These are phyloP conservation scores for Tinea pellionella DNA, from an alignment of 2,888 invertebrate genomes.

Conservation along the genomic window DNA sequence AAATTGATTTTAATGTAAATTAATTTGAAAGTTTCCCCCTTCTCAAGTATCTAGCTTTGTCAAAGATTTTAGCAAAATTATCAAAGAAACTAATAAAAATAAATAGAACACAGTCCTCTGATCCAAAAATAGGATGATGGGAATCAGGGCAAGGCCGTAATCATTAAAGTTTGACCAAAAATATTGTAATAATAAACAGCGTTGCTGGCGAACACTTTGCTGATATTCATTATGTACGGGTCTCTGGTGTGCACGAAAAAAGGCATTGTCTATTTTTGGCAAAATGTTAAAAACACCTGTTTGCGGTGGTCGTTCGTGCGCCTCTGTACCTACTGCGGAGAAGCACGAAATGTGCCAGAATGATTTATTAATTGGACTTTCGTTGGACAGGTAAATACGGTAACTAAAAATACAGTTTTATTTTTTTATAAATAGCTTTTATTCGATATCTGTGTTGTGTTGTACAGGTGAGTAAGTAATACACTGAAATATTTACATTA, in stretches of 20 bases:
- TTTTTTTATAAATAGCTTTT: neutral
- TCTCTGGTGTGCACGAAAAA: neutral
- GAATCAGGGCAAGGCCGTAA: no score
- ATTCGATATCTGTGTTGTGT: neutral
- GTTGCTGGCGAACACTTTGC: neutral
- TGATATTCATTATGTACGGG: neutral
- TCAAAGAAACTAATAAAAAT: no score
- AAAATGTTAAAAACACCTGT: slow-evolving; percentile 9
- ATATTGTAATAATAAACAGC: no score
- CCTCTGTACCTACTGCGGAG: neutral
- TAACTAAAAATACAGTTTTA: neutral
- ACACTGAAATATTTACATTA: no score
- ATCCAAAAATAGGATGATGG: no score
- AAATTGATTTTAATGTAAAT: no score
- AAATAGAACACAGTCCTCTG: no score
- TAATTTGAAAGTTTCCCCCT: no score
- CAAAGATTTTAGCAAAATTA: no score
- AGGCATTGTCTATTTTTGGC: slow-evolving; percentile 10
- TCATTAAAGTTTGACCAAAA: no score
- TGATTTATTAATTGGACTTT: slow-evolving; percentile 13
- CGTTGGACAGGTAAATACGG: neutral
- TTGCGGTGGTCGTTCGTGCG: slow-evolving; percentile 7
- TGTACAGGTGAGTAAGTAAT: no score
- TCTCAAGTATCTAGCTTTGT: no score
- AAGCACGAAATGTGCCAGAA: slow-evolving; percentile 6